These are phyloP conservation scores for Telenomus remus DNA, from an alignment of 1,140 invertebrate species.

Conservation along the genomic window DNA sequence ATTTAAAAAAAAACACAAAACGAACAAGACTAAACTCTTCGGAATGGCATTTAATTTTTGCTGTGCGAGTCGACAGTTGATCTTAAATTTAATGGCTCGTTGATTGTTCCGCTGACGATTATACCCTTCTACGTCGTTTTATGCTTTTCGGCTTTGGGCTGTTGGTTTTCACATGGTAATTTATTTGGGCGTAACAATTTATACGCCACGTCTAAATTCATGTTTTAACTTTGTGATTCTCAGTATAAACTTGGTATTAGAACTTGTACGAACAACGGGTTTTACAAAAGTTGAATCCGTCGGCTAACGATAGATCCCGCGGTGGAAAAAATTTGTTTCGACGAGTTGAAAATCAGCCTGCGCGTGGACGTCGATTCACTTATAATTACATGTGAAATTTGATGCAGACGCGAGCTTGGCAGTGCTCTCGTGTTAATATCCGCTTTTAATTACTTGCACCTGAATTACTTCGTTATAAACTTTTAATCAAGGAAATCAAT, in stretches of 20 bases:
- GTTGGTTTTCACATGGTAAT: too few species aligned
- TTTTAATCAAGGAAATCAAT: background rate
- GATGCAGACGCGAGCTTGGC: constrained; percentile 41
- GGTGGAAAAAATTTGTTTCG: background rate
- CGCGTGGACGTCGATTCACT: constrained; percentile 18
- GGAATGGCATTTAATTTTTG: background rate
- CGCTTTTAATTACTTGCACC: constrained; percentile 32
- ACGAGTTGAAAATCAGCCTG: constrained; percentile 8
- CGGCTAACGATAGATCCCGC: background rate
- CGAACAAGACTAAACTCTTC: background rate
- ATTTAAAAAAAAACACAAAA: background rate
- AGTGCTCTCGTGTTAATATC: constrained; percentile 41
- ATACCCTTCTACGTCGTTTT: constrained; percentile 4
- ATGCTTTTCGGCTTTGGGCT: background rate
- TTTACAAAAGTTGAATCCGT: too few species aligned
- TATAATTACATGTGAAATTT: constrained; percentile 35
- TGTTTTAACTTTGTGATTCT: too few species aligned
- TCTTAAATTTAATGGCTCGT: constrained; percentile 25
- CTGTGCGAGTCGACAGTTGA: constrained; percentile 4
- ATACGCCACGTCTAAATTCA: too few species aligned
- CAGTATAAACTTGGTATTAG: too few species aligned
- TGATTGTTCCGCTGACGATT: constrained; percentile 18
- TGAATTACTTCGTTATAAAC: constrained; percentile 26
- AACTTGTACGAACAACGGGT: too few species aligned
- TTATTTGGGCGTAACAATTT: too few species aligned